A percentile compares a stretch with the other conserved stretches of the same genome.
Conservation (phyloP, 2,113 vertebrate genomes). For the Clarias magur region DNA sequence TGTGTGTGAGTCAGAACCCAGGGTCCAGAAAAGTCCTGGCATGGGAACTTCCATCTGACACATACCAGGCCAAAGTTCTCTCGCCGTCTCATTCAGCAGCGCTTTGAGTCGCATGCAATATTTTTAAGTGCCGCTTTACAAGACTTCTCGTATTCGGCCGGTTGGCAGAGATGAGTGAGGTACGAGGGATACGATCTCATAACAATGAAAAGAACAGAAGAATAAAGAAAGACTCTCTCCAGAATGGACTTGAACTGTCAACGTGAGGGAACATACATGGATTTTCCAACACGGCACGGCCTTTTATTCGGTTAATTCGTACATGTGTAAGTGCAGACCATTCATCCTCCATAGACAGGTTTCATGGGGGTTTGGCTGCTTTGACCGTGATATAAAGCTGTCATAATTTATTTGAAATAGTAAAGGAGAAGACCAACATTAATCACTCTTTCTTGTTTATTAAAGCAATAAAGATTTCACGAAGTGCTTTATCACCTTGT, state of each 20-base stretch:
- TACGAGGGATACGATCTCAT: slow-evolving; percentile 47
- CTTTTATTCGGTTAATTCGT: slow-evolving; percentile 66
- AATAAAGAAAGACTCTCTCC: slow-evolving; percentile 12
- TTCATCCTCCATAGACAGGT: slow-evolving; percentile 68
- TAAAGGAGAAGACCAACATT: slow-evolving; percentile 79
- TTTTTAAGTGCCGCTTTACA: slow-evolving; percentile 59
- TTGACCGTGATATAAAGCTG: slow-evolving; percentile 77
- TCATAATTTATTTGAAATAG: slow-evolving; percentile 81
- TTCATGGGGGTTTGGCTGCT: slow-evolving; percentile 73
- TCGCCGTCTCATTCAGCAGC: slow-evolving; percentile 34
- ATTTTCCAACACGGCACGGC: slow-evolving; percentile 51
- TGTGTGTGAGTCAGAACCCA: slow-evolving; percentile 40
- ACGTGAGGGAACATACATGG: slow-evolving; percentile 42
- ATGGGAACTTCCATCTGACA: slow-evolving; percentile 37
- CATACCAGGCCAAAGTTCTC: slow-evolving; percentile 42
- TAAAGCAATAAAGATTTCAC: slow-evolving; percentile 82
- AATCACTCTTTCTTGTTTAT: slow-evolving; percentile 81
- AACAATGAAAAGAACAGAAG: slow-evolving; percentile 52
- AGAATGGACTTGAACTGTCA: slow-evolving; percentile 52
- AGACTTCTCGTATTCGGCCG: slow-evolving; percentile 49
- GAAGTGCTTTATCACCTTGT: slow-evolving; percentile 73
- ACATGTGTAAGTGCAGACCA: slow-evolving; percentile 52
- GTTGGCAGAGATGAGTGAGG: slow-evolving; percentile 56
- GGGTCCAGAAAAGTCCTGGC: slow-evolving; percentile 37
- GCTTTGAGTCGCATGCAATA: slow-evolving; percentile 46